Conservation (phyloP, 2,797 vertebrate species). For the Lutra lutra region DNA sequence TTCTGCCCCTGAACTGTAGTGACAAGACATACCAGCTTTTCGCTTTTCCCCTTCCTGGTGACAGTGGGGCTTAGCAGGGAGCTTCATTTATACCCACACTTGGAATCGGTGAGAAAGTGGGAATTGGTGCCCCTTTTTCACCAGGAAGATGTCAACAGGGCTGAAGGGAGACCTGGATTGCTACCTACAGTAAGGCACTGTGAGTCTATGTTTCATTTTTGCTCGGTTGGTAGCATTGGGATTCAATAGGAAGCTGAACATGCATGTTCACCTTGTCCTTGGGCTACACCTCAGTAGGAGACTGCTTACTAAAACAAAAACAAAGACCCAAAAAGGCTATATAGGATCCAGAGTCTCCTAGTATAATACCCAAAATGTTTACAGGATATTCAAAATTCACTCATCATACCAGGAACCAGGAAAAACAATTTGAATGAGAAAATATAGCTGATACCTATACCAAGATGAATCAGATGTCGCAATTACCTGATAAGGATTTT, state of each 20-base stretch:
- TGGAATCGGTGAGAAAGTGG: not conserved
- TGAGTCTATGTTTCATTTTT: not conserved
- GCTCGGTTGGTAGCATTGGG: not conserved
- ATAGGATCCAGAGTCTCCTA: not conserved
- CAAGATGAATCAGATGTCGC: not conserved
- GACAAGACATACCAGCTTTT: not conserved
- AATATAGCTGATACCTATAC: not conserved
- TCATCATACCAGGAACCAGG: not conserved
- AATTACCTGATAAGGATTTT: not conserved
- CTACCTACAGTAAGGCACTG: not conserved
- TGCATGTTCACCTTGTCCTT: not conserved
- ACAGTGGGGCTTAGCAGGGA: not conserved
- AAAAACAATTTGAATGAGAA: not conserved
- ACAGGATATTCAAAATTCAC: not conserved
- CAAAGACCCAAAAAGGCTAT: not conserved
- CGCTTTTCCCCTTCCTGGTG: not conserved
- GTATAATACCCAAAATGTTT: not conserved
- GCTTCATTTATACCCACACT: not conserved
- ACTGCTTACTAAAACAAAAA: not conserved
- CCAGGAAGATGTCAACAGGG: not conserved
- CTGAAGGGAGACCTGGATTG: not conserved
- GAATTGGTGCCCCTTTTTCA: not conserved
- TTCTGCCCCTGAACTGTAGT: not conserved
- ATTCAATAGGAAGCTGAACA: not conserved
- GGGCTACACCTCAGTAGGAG: not conserved